phyloP scores from a whole-genome alignment of 2,797 vertebrate genomes.

The Hirundo rustica region DNA sequence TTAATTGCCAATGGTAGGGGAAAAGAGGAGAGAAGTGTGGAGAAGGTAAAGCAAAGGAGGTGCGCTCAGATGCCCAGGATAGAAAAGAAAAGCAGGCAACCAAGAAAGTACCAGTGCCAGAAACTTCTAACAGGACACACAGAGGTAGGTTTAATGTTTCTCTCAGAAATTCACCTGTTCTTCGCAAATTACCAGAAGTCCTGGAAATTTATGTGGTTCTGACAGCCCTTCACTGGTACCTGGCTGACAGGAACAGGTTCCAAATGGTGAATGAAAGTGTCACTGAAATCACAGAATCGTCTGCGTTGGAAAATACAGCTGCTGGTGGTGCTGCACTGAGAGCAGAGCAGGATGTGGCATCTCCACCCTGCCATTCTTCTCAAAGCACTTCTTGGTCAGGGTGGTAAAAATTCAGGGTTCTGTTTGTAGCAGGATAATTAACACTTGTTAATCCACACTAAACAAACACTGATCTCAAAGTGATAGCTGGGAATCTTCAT shows the following conservation, averaged over 20 bases:
- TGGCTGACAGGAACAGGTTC: background rate
- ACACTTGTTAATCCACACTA: background rate
- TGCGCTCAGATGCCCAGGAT: background rate
- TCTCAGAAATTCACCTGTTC: background rate
- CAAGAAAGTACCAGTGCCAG: constrained; percentile 13
- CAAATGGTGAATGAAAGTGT: background rate
- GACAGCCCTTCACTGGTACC: background rate
- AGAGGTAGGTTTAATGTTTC: constrained; percentile 46
- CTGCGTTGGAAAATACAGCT: background rate
- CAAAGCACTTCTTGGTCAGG: background rate
- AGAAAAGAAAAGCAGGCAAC: background rate
- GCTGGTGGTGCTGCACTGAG: background rate
- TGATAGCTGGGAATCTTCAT: background rate
- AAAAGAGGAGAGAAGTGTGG: background rate
- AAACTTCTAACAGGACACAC: background rate
- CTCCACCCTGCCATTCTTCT: background rate
- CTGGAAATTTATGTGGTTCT: background rate
- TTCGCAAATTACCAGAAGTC: background rate
- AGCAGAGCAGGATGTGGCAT: background rate
- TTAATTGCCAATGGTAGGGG: constrained; percentile 44
- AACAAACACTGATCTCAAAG: background rate
- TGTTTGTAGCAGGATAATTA: background rate
- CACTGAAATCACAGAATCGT: background rate
- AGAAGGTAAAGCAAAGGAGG: constrained; percentile 5
- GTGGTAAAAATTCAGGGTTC: background rate